Conservation (phyloP, 2,888 invertebrate species). For the Masnerella sp. region DNA sequence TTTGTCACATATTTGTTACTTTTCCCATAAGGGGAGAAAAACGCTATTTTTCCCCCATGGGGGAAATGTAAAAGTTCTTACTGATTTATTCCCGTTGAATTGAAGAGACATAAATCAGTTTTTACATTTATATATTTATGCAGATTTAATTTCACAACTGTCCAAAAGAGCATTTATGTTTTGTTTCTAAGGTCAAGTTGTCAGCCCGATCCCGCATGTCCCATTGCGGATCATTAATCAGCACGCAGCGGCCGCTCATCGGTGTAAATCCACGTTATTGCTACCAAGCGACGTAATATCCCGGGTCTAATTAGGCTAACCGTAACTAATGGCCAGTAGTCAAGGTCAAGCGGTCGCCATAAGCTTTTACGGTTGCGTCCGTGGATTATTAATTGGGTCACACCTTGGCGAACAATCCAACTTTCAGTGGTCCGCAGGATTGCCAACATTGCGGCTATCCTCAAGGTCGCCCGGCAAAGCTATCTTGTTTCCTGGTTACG, state of each 20-base stretch:
- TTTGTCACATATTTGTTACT: no score
- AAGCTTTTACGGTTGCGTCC: neutral
- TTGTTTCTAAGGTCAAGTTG: slow-evolving; percentile 30
- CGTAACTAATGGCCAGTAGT: slow-evolving; percentile 19
- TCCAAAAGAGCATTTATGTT: slow-evolving; percentile 4
- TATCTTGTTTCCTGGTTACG: slow-evolving; percentile 5
- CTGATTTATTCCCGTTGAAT: no score
- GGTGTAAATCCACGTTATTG: slow-evolving; percentile 13
- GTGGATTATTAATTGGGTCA: slow-evolving; percentile 12
- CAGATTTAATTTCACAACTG: neutral
- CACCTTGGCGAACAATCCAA: neutral
- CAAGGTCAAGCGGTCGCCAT: slow-evolving; percentile 10
- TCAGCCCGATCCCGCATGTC: slow-evolving; percentile 2
- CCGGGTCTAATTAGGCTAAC: slow-evolving; percentile 14
- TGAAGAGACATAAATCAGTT: no score
- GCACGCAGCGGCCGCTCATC: neutral
- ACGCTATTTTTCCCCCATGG: no score
- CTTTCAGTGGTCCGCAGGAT: neutral
- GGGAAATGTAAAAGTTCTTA: no score
- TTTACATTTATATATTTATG: no score
- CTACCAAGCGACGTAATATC: slow-evolving; percentile 1
- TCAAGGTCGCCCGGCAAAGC: slow-evolving; percentile 4
- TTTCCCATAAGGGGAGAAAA: no score
- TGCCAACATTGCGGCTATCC: neutral
- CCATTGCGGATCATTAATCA: slow-evolving; percentile 22